phyloP scores from a whole-genome alignment of 2,113 vertebrate species.

The Bambusicola thoracicus region DNA sequence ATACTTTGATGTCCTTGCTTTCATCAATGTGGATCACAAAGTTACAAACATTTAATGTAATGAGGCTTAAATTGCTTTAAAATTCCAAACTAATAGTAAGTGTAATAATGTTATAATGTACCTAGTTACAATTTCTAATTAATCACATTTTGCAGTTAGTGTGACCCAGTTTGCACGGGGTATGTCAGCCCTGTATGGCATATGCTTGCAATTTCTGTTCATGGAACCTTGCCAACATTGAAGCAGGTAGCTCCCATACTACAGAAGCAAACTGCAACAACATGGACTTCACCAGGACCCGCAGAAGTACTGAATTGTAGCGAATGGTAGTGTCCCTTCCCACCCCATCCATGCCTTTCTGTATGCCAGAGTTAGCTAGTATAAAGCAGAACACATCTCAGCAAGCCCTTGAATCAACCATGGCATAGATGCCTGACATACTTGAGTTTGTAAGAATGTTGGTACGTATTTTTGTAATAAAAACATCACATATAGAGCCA shows the following conservation, averaged over 20 bases:
- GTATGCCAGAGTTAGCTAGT: neutral
- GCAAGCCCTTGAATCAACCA: neutral
- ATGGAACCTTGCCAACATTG: neutral
- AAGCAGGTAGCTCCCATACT: neutral
- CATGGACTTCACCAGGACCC: neutral
- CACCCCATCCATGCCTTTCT: neutral
- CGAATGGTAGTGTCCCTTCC: neutral
- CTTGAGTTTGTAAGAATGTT: constrained; percentile 2
- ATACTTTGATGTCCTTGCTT: neutral
- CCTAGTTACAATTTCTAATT: neutral
- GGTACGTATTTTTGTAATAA: neutral
- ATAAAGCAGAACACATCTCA: neutral
- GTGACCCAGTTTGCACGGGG: neutral
- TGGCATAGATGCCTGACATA: neutral
- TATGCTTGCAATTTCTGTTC: neutral
- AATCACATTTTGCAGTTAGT: neutral
- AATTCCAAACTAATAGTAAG: neutral
- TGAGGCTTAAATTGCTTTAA: neutral
- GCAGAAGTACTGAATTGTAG: neutral
- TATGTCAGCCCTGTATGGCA: neutral
- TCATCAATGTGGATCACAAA: neutral
- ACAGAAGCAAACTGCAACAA: neutral
- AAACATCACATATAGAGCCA: neutral
- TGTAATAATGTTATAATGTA: neutral
- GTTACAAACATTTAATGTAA: neutral